A percentile compares a stretch with the other conserved stretches of the same genome.
These are phyloP conservation scores for Mnemiopsis leidyi DNA, from an alignment of 37 sponge, comb jelly and placozoan species.

Conservation along the genomic window DNA sequence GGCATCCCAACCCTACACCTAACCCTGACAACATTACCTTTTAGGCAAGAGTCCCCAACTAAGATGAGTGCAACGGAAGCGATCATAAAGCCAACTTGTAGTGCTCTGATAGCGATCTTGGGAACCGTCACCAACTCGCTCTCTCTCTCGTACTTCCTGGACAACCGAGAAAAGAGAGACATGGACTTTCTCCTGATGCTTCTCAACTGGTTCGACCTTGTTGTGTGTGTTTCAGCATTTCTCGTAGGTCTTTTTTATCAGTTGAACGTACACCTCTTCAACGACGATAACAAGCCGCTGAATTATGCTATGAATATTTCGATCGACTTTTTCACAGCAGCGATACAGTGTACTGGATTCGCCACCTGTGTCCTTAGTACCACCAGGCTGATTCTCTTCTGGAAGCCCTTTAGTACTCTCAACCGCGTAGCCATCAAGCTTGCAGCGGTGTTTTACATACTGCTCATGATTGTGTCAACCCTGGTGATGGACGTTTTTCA, in stretches of 20 bases:
- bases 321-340: not conserved
- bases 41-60: no score
- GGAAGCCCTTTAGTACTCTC: not conserved
- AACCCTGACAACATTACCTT: no score
- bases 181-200: conserved; percentile 11
- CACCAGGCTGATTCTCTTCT: conserved; percentile 2
- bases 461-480: not conserved
- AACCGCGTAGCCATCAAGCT: not conserved
- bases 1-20: no score
- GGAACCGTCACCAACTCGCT: conserved; percentile 34
- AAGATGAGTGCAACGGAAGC: no score
- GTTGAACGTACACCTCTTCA: not conserved
- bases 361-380: not conserved
- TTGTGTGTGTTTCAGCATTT: conserved; percentile 11
- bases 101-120: not conserved
- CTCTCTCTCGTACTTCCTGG: conserved; percentile 19
- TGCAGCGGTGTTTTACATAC: not conserved
- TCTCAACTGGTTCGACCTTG: not conserved
- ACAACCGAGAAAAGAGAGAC: not conserved
- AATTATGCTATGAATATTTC: not conserved
- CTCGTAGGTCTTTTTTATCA: not conserved
- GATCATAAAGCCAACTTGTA: not conserved
- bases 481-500: not conserved
- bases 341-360: conserved; percentile 7
- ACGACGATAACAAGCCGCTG: not conserved